Conservation (phyloP, 2,113 vertebrate genomes). For the Manacus vitellinus region DNA sequence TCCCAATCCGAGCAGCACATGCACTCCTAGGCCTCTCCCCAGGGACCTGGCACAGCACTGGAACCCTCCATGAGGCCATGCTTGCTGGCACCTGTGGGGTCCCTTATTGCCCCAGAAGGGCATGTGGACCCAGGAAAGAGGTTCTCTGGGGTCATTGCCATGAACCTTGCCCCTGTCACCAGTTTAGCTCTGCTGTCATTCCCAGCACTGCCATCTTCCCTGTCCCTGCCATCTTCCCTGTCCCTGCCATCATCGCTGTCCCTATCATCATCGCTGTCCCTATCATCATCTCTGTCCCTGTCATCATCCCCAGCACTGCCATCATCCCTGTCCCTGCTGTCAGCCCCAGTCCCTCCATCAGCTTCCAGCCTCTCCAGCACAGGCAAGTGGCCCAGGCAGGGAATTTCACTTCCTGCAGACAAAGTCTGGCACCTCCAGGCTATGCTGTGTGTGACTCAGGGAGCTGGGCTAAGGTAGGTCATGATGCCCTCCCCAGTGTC, state of each 20-base stretch:
- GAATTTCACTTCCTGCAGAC: neutral
- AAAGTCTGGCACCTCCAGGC: neutral
- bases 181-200: neutral
- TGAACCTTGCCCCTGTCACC: neutral
- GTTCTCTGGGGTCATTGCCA: neutral
- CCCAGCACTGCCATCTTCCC: neutral
- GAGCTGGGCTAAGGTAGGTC: neutral
- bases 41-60: neutral
- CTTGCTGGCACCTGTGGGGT: neutral
- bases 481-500: neutral
- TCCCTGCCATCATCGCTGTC: neutral
- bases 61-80: rapidly evolving
- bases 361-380: neutral
- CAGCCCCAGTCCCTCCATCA: neutral
- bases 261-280: neutral
- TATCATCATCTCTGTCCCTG: neutral
- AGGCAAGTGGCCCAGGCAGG: neutral
- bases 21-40: neutral
- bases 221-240: neutral
- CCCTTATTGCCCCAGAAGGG: neutral
- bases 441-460: neutral
- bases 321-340: neutral
- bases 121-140: neutral
- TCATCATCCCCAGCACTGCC: neutral
- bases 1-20: neutral